phyloP scores from a whole-genome alignment of 2,888 invertebrate species.

The Philhelius pedissequus region DNA sequence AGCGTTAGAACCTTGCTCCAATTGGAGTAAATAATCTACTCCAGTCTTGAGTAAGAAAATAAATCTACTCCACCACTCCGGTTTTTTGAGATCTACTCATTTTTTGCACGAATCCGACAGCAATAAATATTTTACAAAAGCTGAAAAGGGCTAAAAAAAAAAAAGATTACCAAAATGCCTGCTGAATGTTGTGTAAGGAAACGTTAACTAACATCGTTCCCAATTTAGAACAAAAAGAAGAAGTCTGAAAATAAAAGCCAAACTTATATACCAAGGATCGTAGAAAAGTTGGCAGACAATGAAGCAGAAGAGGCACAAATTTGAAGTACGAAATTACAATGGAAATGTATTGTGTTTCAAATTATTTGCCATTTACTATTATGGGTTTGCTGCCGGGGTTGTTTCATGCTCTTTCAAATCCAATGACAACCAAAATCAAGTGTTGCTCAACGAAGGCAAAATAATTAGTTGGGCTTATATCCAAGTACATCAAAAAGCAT shows the following conservation, averaged over 20 bases:
- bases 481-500: not conserved
- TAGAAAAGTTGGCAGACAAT: not conserved
- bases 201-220: too few species aligned
- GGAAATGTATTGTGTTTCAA: slow-evolving; percentile 9
- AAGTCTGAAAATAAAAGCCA: not conserved
- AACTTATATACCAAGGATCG: not conserved
- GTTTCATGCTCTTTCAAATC: not conserved
- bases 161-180: too few species aligned
- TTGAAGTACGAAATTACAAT: slow-evolving; percentile 18
- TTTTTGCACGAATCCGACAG: not conserved
- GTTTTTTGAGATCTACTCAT: not conserved
- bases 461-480: not conserved
- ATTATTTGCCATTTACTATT: slow-evolving; percentile 29
- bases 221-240: too few species aligned
- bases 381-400: slow-evolving; percentile 18
- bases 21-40: not conserved
- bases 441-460: not conserved
- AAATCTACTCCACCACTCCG: not conserved
- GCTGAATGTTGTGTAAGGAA: too few species aligned
- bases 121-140: not conserved
- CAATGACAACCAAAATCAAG: not conserved
- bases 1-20: not conserved
- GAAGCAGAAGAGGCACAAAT: not conserved
- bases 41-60: not conserved
- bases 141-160: not conserved